A percentile compares a stretch with the other conserved stretches of the same genome.
Conservation (phyloP, 2,113 vertebrate species). For the Eublepharis macularius region DNA sequence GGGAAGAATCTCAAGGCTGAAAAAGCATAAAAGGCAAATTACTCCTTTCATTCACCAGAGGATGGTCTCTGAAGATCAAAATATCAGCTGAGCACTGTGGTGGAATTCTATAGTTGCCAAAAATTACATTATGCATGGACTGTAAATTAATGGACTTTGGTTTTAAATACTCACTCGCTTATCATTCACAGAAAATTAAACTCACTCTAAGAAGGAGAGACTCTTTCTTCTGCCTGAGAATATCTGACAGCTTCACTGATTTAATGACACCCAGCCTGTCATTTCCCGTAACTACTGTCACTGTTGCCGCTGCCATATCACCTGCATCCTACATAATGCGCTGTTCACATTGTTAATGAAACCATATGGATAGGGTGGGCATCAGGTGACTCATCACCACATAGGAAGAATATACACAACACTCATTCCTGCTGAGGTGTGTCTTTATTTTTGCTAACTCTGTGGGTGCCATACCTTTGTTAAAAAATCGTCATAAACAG, state of each 20-base stretch:
- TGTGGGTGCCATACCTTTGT: neutral
- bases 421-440: neutral
- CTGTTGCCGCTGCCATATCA: conserved; percentile 15
- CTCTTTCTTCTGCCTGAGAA: conserved; percentile 49
- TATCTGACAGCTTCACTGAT: conserved; percentile 33
- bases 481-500: neutral
- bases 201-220: conserved; percentile 39
- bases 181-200: conserved; percentile 64
- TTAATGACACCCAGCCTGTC: conserved; percentile 35
- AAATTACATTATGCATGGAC: conserved; percentile 41
- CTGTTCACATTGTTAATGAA: neutral
- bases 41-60: conserved; percentile 49
- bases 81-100: conserved; percentile 11
- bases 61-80: conserved; percentile 51
- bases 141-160: conserved; percentile 56
- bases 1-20: conserved; percentile 45
- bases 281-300: conserved; percentile 14
- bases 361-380: neutral
- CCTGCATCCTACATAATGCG: conserved; percentile 18
- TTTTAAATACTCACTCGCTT: conserved; percentile 64
- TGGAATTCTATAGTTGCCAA: conserved; percentile 48
- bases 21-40: conserved; percentile 60
- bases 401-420: neutral
- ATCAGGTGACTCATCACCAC: conserved; percentile 31
- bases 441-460: neutral